phyloP scores from a whole-genome alignment of 2,888 invertebrate genomes.

The Rhagonycha fulva region DNA sequence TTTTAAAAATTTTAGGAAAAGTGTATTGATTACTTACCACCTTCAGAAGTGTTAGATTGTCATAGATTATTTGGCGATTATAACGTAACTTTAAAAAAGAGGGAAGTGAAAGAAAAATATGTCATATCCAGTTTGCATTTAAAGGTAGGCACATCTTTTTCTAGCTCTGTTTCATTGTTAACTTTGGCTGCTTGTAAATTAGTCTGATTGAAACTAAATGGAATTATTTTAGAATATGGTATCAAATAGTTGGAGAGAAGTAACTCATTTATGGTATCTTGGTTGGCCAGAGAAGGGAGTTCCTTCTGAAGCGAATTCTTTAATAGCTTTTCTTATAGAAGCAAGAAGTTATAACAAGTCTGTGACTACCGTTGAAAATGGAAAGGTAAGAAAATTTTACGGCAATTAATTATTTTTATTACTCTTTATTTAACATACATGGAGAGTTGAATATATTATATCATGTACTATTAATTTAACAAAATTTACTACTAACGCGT shows the following conservation, averaged over 20 bases:
- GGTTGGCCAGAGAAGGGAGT: slow-evolving; percentile 89
- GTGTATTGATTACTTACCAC: slow-evolving; percentile 89
- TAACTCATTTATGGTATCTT: slow-evolving; percentile 92
- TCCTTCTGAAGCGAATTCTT: slow-evolving; percentile 79
- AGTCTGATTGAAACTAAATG: background rate
- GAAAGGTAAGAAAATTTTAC: slow-evolving; percentile 12
- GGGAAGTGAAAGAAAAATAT: slow-evolving; percentile 89
- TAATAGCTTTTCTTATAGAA: slow-evolving; percentile 87
- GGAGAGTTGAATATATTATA: background rate
- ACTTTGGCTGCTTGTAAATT: background rate
- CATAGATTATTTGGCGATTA: slow-evolving; percentile 86
- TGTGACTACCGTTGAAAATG: slow-evolving; percentile 10
- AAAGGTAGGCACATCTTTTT: slow-evolving; percentile 58
- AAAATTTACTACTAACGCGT: background rate
- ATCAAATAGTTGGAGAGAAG: slow-evolving; percentile 82
- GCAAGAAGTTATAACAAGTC: slow-evolving; percentile 65
- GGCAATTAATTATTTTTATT: background rate
- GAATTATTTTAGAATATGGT: slow-evolving; percentile 65
- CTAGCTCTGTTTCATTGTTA: background rate
- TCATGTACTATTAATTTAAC: background rate
- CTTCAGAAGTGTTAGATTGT: slow-evolving; percentile 89
- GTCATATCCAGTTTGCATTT: slow-evolving; percentile 84
- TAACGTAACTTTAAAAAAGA: slow-evolving; percentile 83
- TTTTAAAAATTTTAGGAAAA: slow-evolving; percentile 66
- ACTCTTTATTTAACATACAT: background rate